These are phyloP conservation scores for Colaptes auratus DNA, from an alignment of 2,113 vertebrate species.

Conservation along the genomic window DNA sequence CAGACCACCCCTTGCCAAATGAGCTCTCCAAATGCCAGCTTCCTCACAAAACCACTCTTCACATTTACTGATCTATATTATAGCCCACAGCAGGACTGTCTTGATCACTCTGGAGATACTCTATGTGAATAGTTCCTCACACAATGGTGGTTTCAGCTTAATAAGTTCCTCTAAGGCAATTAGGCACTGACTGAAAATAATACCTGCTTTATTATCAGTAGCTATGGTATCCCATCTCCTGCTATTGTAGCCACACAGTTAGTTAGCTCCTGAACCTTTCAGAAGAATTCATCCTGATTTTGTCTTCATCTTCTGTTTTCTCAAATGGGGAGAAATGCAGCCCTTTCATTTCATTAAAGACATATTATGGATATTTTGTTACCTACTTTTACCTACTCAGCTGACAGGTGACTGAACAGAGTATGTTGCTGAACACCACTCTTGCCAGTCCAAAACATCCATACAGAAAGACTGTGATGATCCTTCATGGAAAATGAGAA, in stretches of 20 bases:
- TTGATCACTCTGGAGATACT: conserved; percentile 40
- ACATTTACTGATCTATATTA: neutral
- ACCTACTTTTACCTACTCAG: neutral
- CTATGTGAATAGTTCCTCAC: neutral
- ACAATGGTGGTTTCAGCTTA: conserved; percentile 26
- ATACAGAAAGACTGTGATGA: neutral
- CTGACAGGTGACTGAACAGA: neutral
- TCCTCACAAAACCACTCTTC: conserved; percentile 20
- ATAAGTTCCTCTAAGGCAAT: conserved; percentile 47
- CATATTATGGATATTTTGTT: neutral
- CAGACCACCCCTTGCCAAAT: neutral
- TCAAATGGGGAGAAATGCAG: neutral
- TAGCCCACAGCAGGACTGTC: conserved; percentile 41
- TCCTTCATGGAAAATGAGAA: neutral
- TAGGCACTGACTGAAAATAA: conserved; percentile 25
- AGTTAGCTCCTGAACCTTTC: neutral
- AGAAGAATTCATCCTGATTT: neutral
- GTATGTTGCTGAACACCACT: neutral
- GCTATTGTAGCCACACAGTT: neutral
- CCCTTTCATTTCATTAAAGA: neutral
- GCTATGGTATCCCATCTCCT: neutral
- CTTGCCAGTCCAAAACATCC: neutral
- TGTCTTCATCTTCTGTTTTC: neutral
- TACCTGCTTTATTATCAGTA: conserved; percentile 19
- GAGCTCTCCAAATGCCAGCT: neutral